These are phyloP conservation scores for Axea sp. DNA, from an alignment of 2,888 invertebrate genomes.

Conservation along the genomic window DNA sequence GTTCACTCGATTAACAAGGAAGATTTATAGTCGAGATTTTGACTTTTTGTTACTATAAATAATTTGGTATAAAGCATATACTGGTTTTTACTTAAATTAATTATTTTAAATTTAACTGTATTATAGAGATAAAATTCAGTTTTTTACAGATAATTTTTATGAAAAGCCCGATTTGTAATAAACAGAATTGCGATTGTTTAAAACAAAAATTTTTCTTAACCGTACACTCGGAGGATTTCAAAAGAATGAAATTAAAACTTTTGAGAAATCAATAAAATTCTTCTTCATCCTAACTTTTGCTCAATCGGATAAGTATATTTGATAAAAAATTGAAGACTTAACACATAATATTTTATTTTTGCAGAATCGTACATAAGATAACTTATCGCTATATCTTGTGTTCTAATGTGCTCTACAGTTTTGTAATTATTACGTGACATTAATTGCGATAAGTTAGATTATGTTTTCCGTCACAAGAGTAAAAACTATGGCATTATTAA, in stretches of 20 bases:
- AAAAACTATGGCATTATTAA: no score
- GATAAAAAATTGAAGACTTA: background rate
- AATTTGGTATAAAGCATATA: background rate
- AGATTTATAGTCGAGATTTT: slow-evolving; percentile 5
- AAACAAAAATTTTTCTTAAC: background rate
- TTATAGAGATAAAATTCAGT: background rate
- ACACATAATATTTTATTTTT: background rate
- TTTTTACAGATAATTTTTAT: background rate
- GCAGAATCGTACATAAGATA: background rate
- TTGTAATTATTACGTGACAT: background rate
- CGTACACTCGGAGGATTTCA: background rate
- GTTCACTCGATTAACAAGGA: background rate
- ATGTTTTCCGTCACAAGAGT: no score
- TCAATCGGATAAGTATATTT: background rate
- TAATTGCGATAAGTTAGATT: background rate
- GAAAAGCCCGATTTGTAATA: background rate
- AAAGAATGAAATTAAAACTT: no score
- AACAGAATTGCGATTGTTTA: background rate
- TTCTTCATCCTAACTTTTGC: background rate
- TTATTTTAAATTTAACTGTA: background rate
- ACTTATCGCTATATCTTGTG: background rate
- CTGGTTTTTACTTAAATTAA: background rate
- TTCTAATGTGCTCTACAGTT: background rate
- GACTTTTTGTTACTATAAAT: background rate
- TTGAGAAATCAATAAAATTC: no score